Conservation (phyloP, 2,113 vertebrate species). For the Bufo bufo region DNA sequence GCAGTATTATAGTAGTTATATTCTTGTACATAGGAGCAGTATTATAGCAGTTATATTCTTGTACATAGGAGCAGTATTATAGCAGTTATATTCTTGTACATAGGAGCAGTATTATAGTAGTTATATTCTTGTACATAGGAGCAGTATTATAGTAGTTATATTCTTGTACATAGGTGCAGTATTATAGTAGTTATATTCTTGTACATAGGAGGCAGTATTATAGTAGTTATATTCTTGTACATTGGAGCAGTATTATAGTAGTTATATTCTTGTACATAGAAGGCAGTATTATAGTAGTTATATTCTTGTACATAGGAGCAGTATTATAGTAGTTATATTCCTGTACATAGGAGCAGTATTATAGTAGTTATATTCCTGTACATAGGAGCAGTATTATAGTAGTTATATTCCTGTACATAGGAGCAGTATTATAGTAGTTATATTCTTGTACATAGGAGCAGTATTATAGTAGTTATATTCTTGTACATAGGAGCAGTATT, state of each 20-base stretch:
- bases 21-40: not conserved
- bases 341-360: not conserved
- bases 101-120: not conserved
- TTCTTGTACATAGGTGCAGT: not conserved
- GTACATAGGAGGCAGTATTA: not conserved
- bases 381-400: too few relatives aligned
- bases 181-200: conserved; percentile 17
- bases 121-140: not conserved
- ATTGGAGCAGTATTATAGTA: not conserved
- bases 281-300: conserved; percentile 4
- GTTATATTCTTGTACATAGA: conserved; percentile 14
- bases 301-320: not conserved
- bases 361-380: too few relatives aligned
- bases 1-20: conserved; percentile 12
- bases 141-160: conserved; percentile 6
- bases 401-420: too few relatives aligned
- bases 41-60: conserved; percentile 3
- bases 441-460: too few relatives aligned
- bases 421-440: too few relatives aligned
- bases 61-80: conserved; percentile 3
- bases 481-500: not conserved
- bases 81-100: conserved; percentile 9
- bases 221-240: conserved; percentile 14
- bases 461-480: not conserved
- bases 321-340: not conserved